Evolutionary conservation across 2,888 invertebrate genomes (phyloP).

Genomic region (Lamellibrachia satsuma): DNA sequence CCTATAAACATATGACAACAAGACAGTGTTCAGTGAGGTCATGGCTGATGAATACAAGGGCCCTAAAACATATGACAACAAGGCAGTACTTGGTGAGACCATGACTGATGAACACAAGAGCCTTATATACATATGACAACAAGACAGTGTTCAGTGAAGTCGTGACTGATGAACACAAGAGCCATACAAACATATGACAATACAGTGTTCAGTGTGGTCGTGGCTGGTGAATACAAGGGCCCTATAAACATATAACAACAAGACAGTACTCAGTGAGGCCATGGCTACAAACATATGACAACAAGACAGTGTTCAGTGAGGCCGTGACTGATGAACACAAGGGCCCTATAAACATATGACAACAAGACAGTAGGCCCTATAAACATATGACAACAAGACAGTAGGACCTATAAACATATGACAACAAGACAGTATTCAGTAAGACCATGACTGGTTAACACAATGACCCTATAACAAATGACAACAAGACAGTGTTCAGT

Average conservation of each 20-base stretch:
- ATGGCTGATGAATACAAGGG: too few species aligned
- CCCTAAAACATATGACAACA: too few species aligned
- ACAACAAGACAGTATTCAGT: background rate
- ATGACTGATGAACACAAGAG: conserved; percentile 55
- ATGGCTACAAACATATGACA: background rate
- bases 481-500: too few species aligned
- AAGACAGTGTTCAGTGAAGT: too few species aligned
- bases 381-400: conserved; percentile 35
- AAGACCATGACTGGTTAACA: too few species aligned
- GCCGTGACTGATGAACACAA: conserved; percentile 58
- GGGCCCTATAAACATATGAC: conserved; percentile 46
- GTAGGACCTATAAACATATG: conserved; percentile 51
- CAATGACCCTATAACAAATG: too few species aligned
- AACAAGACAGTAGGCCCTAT: background rate
- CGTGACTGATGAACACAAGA: too few species aligned
- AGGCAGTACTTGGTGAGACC: too few species aligned
- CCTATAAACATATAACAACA: too few species aligned
- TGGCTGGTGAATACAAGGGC: too few species aligned
- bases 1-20: conserved; percentile 40
- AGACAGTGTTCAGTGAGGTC: background rate
- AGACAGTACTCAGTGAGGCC: background rate
- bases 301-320: conserved; percentile 52
- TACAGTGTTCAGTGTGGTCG: too few species aligned
- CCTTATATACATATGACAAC: conserved; percentile 34
- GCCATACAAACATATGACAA: too few species aligned